phyloP scores from a whole-genome alignment of 2,797 vertebrate genomes.

The Leuciscus waleckii region DNA sequence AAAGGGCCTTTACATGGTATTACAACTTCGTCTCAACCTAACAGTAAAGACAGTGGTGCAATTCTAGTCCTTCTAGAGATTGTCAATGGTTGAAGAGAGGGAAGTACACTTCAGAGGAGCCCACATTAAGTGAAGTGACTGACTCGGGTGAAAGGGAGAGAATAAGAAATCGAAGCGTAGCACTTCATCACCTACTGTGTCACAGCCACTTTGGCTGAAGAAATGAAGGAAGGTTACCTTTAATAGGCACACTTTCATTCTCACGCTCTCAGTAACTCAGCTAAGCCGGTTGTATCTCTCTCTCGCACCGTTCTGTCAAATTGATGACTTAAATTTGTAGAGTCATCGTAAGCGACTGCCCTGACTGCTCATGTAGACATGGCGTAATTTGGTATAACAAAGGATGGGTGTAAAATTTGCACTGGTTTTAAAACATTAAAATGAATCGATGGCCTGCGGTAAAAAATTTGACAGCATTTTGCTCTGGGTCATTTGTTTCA shows the following conservation, averaged over 20 bases:
- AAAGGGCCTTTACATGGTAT: background rate
- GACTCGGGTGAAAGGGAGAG: background rate
- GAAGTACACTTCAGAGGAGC: background rate
- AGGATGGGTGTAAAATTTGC: slow-evolving; percentile 8
- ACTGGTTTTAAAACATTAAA: slow-evolving; percentile 28
- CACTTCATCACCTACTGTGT: slow-evolving; percentile 6
- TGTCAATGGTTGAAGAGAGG: background rate
- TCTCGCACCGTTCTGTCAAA: background rate
- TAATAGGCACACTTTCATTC: slow-evolving; percentile 7
- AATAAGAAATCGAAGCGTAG: slow-evolving; percentile 1
- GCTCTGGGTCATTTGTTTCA: slow-evolving; percentile 34
- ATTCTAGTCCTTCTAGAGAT: background rate
- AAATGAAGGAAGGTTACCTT: slow-evolving; percentile 22
- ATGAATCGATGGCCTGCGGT: slow-evolving; percentile 7
- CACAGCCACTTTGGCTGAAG: slow-evolving; percentile 1
- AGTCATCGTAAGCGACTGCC: background rate
- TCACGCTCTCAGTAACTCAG: slow-evolving; percentile 6
- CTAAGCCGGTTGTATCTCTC: slow-evolving; percentile 3
- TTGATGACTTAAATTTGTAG: slow-evolving; percentile 13
- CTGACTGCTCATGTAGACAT: background rate
- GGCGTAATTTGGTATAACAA: slow-evolving; percentile 2
- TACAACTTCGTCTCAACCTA: background rate
- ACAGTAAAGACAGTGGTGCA: background rate
- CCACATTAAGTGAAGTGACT: background rate
- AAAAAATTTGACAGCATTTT: slow-evolving; percentile 37